Evolutionary conservation across 2,113 vertebrate genomes (phyloP), one percentile per base, ranked within the genome.

Genomic region (Oreochromis tanganicae): DNA sequence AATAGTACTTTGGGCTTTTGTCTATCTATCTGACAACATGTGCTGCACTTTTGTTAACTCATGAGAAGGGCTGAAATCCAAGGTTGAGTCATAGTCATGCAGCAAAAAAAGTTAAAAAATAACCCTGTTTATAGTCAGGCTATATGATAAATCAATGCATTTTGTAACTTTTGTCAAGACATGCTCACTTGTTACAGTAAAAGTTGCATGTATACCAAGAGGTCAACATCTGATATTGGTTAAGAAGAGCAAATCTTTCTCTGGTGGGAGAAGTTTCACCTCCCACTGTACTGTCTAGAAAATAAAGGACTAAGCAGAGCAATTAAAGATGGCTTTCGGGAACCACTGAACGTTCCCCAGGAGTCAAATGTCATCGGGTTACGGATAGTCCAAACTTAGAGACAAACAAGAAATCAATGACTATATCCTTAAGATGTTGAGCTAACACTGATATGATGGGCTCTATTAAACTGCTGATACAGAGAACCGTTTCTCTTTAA

Each of bases 301-400:
- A 43, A 43, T 24, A 43, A 71, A 71, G 36, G 12, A 16, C 66
- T 73, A 73, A 6, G 38, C 38, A 17, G 38, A 43, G 13, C 38
- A 73, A 73, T 48, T 75, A 75, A 75, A 48, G 0, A 48, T 27
- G 41, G 5, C 41, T 16, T 75, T 48, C 3, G 0, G 14, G 14
- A 7, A 29, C 24, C 71, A 75, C 9, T 75, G 14, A 46, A 29
- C 4, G 9, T 75, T 27, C 0, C 10, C 14, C 14, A 11, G 16
- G 24, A 19, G 24, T 48, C 24, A 75, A 46, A 75, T 75, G 41
- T 75, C 0, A 4, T 75, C 4, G 6, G 21, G 41, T 29, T 73
- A 48, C 41, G 68, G 9, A 48, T 17, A 46, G 71, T 75, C 14
- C 41, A 29, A 17, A 75, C 14, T 75, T 75, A 75, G 9, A 75